phyloP scores from a whole-genome alignment of 2,888 invertebrate species.

The Tigriopus californicus region DNA sequence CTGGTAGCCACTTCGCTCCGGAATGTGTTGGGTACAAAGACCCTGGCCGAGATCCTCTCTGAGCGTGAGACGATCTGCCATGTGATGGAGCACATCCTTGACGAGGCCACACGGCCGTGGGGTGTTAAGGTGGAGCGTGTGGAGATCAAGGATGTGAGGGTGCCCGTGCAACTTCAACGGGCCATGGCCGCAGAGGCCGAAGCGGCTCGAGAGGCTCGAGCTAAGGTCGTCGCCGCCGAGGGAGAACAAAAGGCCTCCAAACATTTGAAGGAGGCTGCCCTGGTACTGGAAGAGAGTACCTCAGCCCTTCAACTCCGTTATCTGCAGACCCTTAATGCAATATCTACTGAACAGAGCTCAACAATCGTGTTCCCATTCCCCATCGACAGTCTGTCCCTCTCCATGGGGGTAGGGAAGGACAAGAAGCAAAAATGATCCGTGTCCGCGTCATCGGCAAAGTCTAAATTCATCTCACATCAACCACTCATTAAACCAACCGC shows the following conservation, averaged over 20 bases:
- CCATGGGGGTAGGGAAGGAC: constrained; percentile 13
- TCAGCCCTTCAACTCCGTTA: constrained; percentile 15
- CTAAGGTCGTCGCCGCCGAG: constrained; percentile 16
- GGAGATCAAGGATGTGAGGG: constrained; percentile 52
- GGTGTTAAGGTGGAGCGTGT: constrained; percentile 84
- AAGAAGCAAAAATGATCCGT: constrained; percentile 9
- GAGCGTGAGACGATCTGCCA: constrained; percentile 80
- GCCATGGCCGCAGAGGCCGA: constrained; percentile 17
- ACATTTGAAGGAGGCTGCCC: constrained; percentile 16
- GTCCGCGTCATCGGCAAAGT: too few relatives aligned
- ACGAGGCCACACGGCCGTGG: constrained; percentile 78
- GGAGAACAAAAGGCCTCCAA: constrained; percentile 15
- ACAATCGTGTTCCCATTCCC: constrained; percentile 16
- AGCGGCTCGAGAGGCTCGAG: constrained; percentile 14
- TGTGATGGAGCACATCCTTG: constrained; percentile 65
- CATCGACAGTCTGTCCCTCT: constrained; percentile 5
- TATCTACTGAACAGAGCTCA: constrained; percentile 16
- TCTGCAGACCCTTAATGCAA: constrained; percentile 15
- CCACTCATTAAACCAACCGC: too few relatives aligned
- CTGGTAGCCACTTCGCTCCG: constrained; percentile 65
- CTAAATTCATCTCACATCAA: too few relatives aligned
- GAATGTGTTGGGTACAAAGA: constrained; percentile 79
- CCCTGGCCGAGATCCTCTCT: constrained; percentile 71
- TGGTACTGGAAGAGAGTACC: constrained; percentile 14
- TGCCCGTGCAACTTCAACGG: constrained; percentile 15